Evolutionary conservation across 2,797 vertebrate species (phyloP), one percentile per base, ranked within the genome.

Genomic region (Todus mexicanus): DNA sequence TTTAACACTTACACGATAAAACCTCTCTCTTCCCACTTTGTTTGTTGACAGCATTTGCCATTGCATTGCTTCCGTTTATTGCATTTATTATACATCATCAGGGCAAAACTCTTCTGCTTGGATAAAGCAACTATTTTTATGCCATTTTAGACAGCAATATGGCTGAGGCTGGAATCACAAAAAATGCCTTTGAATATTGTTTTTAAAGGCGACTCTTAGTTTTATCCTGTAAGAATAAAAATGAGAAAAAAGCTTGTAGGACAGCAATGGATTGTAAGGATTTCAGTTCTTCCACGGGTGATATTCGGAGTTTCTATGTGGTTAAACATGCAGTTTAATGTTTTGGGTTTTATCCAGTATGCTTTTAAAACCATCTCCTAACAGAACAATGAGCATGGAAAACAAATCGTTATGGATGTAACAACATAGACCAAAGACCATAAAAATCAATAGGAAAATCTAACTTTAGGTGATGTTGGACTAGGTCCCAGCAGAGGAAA

Each of bases 361-460:
- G 15, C 15, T 78, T 86, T 75, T 45, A 31, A 76, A 87, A 87
- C 31, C 21, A 35, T 25, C 40, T 37, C 38, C 27, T 68, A 27
- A 27, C n/a, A 72, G 22, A 72, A 50, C 10, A 51, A 37, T 19
- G 15, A 60, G 5, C 11, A 12, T n/a, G 37, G 43, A 17, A 18
- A 53, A 43, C 12, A 37, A 25, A 9, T 5, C 10, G 8, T 60
- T 60, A 68, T 29, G 8, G 5, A 17, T 53, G 8, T 66, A 81
- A 51, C 22, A 78, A 53, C 22, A 87, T 70, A 80, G 51, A 27
- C 8, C 33, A 40, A 63, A 68, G 12, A 38, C 56, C 21, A 47
- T 83, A 88, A 78, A 63, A 92, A 73, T 87, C 59, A 81, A 84
- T 66, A 64, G 51, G 68, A 93, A 83, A 86, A 66, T 79, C 37